A percentile compares a stretch with the other conserved stretches of the same genome.
These are phyloP conservation scores for Brachionus koreanus DNA, from an alignment of 1,140 invertebrate genomes.

Conservation along the genomic window DNA sequence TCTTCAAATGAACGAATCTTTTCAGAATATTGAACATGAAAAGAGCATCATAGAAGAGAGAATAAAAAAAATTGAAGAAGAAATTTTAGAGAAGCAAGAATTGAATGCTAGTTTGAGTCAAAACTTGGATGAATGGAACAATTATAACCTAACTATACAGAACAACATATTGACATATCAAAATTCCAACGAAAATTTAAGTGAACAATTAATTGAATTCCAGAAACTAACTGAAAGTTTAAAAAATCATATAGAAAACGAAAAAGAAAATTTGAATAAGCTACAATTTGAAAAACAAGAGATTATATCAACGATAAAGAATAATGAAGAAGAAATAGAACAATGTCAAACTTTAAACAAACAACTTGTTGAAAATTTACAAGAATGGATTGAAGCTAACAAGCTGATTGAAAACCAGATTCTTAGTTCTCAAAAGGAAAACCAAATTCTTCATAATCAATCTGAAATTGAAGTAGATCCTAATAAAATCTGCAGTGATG, in stretches of 20 bases:
- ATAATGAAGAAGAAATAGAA: not conserved
- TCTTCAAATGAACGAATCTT: not conserved
- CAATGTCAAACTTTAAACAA: not conserved
- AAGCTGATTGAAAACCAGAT: not conserved
- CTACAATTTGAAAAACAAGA: not conserved
- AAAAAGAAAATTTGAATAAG: not conserved
- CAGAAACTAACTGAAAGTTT: not conserved
- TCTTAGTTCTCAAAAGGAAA: not conserved
- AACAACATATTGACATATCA: not conserved
- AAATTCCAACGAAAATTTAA: not conserved
- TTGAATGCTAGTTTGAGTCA: not conserved
- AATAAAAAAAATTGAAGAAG: not conserved
- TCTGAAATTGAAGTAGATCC: not conserved
- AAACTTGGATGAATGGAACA: not conserved
- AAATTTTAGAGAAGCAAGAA: slow-evolving; percentile 20
- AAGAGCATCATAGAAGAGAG: not conserved
- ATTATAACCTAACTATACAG: not conserved
- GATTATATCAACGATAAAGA: not conserved
- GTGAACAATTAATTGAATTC: not conserved
- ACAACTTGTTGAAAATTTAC: not conserved
- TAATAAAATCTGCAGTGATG: too few relatives aligned
- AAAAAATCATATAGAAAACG: not conserved
- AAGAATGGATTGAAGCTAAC: slow-evolving; percentile 13
- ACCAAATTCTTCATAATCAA: not conserved
- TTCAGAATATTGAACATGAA: not conserved